Base-by-base conservation (phyloP, 2,113 vertebrate genomes). In the Mormyrus iriodes region DNA sequence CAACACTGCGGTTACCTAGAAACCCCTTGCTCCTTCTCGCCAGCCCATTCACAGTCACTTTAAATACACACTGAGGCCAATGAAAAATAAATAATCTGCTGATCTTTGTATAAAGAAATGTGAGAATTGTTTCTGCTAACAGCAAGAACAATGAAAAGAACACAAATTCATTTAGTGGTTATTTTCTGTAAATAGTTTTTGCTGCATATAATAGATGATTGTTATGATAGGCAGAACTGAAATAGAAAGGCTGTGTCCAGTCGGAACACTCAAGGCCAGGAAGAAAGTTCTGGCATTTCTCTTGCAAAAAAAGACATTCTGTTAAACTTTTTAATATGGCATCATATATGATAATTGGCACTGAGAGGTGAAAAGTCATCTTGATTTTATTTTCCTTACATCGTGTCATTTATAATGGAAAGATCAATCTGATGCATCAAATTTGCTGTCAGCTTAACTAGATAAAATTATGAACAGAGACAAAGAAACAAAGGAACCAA, bases 1-100 rank as follows among this genome's bases (percentile, higher is more conserved):
- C 46, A 88, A 88, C 65, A 69, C 65, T 10, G 2, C 8, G n/a
- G 87, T 88, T 88, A 76, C 87, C 44, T 73, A 88, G 87, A 51
- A 79, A 35, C 87, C 48, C 65, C 65, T 48, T 8, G 48, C n/a
- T 21, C 65, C 17, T 3, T 31, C 27, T 88, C 49, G n/a, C 27
- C 27, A 3, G 65, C 27, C 39, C 65, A 88, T 46, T 24, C 61
- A 27, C 53, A 13, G 21, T 44, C 53, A 61, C 55, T 44, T 46
- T 44, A 87, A 65, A 88, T 76, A 39, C 73, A 79, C 48, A 49
- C 19, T 6, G 21, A 55, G 61, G 87, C 65, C 65, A 52, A 8
- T 17, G 48, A 24, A 5, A 6, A 31, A 51, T 76, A 88, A 88
- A 88, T 52, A 4, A 88, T 51, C 52, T 88, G 13, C 44, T 10